Evolutionary conservation across 2,888 invertebrate genomes (phyloP), one percentile per base, ranked within the genome.

Genomic region (Argyra leucocephala): DNA sequence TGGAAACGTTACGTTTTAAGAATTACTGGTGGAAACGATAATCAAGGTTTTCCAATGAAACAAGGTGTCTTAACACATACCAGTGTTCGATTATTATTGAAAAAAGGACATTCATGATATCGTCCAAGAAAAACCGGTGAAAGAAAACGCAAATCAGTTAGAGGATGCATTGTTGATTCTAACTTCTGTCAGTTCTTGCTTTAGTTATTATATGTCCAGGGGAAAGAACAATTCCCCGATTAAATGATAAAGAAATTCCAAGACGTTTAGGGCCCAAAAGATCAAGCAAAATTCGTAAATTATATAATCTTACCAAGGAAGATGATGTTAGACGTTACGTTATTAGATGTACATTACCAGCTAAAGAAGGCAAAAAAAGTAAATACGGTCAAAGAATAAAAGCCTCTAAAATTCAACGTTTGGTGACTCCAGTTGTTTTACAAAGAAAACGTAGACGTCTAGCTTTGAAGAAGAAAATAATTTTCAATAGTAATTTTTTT

Each of bases 1-100:
- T 99, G 98, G 98, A 97, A 96, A 82, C 98, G 98, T 64, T 99
- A 99, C 76, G 86, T 97, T 61, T 86, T 99, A 66, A 90, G 96
- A 69, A 89, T 99, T 72, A 86, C 96, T 72, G 98, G 99, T 72
- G 99, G 99, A 72, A 99, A 99, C 81, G 99, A 99, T 85, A 99
- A 99, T 82, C 98, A 99, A 83, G 99, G 99, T 70, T 99, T 99
- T 82, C 98, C 99, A 68, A 99, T 99, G 98, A 99, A 98, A 81
- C 98, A 99, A 82, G 98, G 98, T 82, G 93, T 99, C 66, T 85
- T 99, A 67, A 93, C 96, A 69, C 95, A 95, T 81, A 94, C 90
- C 71, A 91, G 99, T 83, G 98, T 99, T 10, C 91, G 98, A 74
- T 85, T 99, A 73, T 83, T 99, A 73, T 84, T 99, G 75, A 91